These are phyloP conservation scores for Prenolepis imparis DNA, from an alignment of 2,888 invertebrate species.

Conservation along the genomic window DNA sequence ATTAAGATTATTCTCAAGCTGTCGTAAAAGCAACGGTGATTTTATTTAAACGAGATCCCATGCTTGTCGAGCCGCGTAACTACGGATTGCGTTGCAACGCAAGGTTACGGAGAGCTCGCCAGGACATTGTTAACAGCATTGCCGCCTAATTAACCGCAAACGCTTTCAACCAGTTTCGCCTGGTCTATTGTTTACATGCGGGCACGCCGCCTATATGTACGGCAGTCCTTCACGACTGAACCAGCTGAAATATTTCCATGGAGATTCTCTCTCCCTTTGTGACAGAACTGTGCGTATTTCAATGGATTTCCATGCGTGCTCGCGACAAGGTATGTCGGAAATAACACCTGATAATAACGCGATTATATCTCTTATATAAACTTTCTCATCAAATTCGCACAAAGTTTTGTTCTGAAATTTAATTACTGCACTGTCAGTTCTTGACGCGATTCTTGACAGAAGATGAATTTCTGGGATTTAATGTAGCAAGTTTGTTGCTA, in stretches of 20 bases:
- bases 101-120: conserved; percentile 61
- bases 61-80: conserved; percentile 49
- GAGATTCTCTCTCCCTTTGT: conserved; percentile 72
- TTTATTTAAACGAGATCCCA: conserved; percentile 67
- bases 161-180: conserved; percentile 78
- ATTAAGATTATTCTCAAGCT: conserved; percentile 59
- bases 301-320: conserved; percentile 22
- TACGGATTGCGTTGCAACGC: conserved; percentile 61
- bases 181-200: conserved; percentile 79
- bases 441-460: conserved; percentile 36
- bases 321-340: conserved; percentile 49
- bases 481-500: conserved; percentile 51
- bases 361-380: conserved; percentile 16
- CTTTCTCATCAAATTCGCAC: neutral
- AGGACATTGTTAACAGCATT: conserved; percentile 81
- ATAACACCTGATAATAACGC: conserved; percentile 58
- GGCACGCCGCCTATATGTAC: conserved; percentile 70
- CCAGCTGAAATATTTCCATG: conserved; percentile 79
- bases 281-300: conserved; percentile 46
- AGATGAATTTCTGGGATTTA: conserved; percentile 46
- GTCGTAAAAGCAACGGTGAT: conserved; percentile 54
- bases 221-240: conserved; percentile 75
- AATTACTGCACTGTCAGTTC: neutral
- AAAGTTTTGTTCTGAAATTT: conserved; percentile 24
- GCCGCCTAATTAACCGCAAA: conserved; percentile 83